Evolutionary conservation across 92 coral and sea anemone genomes (phyloP).

Genomic region (Desmophyllum pertusum): DNA sequence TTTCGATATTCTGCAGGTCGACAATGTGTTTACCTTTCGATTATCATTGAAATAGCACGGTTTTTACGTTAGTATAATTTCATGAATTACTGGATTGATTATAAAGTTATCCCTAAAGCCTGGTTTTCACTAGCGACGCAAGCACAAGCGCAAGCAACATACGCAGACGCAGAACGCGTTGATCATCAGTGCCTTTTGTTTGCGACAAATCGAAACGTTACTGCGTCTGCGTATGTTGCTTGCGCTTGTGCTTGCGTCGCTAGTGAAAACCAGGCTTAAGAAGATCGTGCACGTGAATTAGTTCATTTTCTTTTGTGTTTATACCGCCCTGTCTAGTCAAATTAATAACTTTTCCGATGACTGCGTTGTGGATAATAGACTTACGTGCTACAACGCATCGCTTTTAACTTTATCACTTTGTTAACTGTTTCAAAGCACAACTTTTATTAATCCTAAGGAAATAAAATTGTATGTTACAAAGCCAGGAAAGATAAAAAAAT

Average conservation of each 20-base stretch:
- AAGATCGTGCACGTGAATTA: neutral
- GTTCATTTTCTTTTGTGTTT: constrained; percentile 12
- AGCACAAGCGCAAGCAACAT: no score
- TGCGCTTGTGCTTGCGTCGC: no score
- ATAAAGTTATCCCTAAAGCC: neutral
- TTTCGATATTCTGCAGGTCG: no score
- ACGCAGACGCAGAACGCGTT: no score
- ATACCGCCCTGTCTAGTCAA: constrained; percentile 13
- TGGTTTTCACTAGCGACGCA: no score
- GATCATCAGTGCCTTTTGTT: no score
- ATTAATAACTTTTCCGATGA: neutral
- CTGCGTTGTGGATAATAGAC: neutral
- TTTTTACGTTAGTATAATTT: neutral
- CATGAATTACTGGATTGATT: neutral
- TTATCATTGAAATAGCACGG: neutral
- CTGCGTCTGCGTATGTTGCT: no score
- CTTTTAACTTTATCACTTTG: neutral
- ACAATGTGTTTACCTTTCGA: neutral
- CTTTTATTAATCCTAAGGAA: neutral
- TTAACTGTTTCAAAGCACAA: neutral
- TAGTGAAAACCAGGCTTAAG: no score
- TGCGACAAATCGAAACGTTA: no score
- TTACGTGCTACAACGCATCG: neutral
- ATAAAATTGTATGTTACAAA: neutral
- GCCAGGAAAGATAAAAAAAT: neutral